phyloP scores from a whole-genome alignment of 1,140 invertebrate species.

The Macrobrachium rosenbergii region DNA sequence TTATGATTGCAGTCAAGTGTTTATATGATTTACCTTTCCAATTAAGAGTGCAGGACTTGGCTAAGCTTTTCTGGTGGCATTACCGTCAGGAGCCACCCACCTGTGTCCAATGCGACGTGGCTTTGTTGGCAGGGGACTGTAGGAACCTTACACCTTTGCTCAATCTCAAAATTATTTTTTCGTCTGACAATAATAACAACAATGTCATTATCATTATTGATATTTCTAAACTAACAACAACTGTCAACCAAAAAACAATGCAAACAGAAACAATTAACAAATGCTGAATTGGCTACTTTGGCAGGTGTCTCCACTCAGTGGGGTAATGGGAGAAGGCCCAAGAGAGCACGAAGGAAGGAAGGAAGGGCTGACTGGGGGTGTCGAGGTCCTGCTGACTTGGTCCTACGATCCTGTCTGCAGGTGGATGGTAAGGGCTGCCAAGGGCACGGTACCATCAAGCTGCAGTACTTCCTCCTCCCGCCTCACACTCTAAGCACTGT shows the following conservation, averaged over 20 bases:
- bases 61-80: background rate
- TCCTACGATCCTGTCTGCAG: too few species aligned
- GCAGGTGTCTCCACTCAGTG: slow-evolving; percentile 10
- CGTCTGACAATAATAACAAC: too few species aligned
- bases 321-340: background rate
- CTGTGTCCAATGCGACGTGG: background rate
- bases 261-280: slow-evolving; percentile 48
- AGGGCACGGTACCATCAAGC: too few species aligned
- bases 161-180: background rate
- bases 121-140: background rate
- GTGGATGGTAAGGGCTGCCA: too few species aligned
- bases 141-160: slow-evolving; percentile 28
- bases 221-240: slow-evolving; percentile 7
- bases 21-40: too few species aligned
- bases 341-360: background rate
- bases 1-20: too few species aligned
- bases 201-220: too few species aligned
- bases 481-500: too few species aligned
- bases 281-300: background rate
- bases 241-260: slow-evolving; percentile 31
- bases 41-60: too few species aligned
- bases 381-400: too few species aligned
- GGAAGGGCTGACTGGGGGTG: background rate
- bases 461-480: too few species aligned
- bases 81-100: background rate